Percentiles rank a stretch among this genome's conserved stretches.
These are phyloP conservation scores for Campoletis raptor DNA, from an alignment of 2,888 invertebrate genomes.

Conservation along the genomic window DNA sequence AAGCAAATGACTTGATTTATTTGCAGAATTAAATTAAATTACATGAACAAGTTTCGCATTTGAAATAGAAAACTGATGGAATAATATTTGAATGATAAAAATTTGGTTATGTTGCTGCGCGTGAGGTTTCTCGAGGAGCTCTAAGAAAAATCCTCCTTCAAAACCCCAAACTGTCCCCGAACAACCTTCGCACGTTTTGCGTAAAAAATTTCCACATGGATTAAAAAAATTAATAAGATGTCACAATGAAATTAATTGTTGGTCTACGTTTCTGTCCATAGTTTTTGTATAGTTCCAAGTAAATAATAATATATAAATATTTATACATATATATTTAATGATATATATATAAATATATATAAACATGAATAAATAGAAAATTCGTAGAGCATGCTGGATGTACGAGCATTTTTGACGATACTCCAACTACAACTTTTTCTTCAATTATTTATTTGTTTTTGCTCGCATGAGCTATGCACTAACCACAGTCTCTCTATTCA, in stretches of 20 bases:
- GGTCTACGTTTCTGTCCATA: not conserved
- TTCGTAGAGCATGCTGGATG: constrained; percentile 82
- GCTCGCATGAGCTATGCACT: constrained; percentile 83
- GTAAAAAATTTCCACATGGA: not conserved
- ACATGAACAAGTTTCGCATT: too few species aligned
- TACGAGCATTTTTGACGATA: constrained; percentile 80
- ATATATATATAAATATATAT: constrained; percentile 24
- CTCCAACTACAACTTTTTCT: constrained; percentile 71
- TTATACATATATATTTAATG: not conserved
- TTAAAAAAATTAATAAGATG: not conserved
- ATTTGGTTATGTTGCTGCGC: not conserved
- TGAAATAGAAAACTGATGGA: not conserved
- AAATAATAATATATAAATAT: not conserved
- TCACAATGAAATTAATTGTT: not conserved
- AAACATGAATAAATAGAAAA: constrained; percentile 73
- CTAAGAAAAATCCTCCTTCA: not conserved
- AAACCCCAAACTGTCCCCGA: not conserved
- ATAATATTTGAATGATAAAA: not conserved
- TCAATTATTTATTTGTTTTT: constrained; percentile 53
- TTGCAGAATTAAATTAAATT: too few species aligned
- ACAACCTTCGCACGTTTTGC: not conserved
- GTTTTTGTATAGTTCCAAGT: constrained; percentile 4
- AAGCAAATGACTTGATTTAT: not conserved
- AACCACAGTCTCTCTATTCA: constrained; percentile 75
- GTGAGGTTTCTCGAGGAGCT: not conserved